Evolutionary conservation across 2,888 invertebrate genomes (phyloP).

Genomic region (Platerodrilus igneus): DNA sequence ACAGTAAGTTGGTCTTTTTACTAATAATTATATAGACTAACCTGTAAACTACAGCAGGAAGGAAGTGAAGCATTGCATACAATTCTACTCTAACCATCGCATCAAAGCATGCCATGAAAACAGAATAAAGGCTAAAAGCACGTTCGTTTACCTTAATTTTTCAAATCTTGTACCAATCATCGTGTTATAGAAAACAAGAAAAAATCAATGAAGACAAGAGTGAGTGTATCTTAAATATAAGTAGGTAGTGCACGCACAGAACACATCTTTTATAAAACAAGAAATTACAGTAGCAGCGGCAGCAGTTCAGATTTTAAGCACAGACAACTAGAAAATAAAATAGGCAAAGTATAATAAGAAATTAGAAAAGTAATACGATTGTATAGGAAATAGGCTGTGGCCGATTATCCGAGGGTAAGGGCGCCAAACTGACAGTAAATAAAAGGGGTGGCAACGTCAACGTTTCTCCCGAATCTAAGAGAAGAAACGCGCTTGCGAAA

Average conservation of each 20-base stretch:
- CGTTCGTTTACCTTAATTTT: no score
- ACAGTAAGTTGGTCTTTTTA: no score
- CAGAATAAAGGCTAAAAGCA: no score
- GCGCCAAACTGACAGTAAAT: constrained; percentile 34
- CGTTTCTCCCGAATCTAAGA: no score
- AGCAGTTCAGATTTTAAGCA: constrained; percentile 24
- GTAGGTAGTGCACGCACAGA: constrained; percentile 27
- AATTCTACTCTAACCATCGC: no score
- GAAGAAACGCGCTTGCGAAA: constrained; percentile 25
- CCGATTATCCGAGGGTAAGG: constrained; percentile 30
- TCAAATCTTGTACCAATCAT: constrained; percentile 29
- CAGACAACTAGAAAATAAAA: constrained; percentile 24
- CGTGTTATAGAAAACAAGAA: constrained; percentile 28
- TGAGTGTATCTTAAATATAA: constrained; percentile 20
- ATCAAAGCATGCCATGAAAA: no score
- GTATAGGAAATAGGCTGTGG: constrained; percentile 31
- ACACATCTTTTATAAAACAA: constrained; percentile 25
- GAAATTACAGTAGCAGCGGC: no score
- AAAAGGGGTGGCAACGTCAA: constrained; percentile 32
- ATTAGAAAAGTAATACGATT: constrained; percentile 30
- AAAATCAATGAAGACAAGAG: constrained; percentile 30
- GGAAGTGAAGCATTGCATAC: no score
- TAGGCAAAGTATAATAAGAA: constrained; percentile 28
- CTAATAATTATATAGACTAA: no score
- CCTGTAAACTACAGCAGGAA: no score